Conservation (phyloP, 2,113 vertebrate genomes). For the Cyphomyrus plagiostoma region DNA sequence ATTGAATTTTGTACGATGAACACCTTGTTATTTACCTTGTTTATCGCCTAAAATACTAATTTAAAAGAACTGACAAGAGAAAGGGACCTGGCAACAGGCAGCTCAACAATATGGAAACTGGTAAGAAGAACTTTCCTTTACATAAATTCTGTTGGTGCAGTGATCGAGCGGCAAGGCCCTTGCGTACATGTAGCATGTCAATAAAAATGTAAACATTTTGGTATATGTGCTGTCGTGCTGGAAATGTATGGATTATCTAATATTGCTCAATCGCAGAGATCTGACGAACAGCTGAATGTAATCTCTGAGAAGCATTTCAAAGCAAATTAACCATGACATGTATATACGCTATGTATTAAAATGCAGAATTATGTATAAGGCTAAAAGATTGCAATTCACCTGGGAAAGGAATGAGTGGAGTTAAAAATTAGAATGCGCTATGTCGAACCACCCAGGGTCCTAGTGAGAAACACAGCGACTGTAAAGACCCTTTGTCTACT, state of each 20-base stretch:
- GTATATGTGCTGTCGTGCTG: not conserved
- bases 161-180: not conserved
- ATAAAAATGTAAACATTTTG: not conserved
- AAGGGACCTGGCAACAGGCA: not conserved
- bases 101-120: conserved; percentile 59
- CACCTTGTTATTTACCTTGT: conserved; percentile 39
- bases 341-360: no score
- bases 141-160: not conserved
- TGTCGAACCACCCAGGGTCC: not conserved
- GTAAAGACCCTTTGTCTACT: no score
- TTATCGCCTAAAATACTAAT: conserved; percentile 39
- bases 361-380: not conserved
- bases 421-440: not conserved
- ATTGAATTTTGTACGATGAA: conserved; percentile 40
- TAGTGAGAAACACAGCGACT: not conserved
- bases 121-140: conserved; percentile 41
- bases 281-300: not conserved
- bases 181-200: not conserved
- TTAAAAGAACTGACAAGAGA: conserved; percentile 33
- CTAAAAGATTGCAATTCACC: not conserved
- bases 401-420: not conserved
- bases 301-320: not conserved
- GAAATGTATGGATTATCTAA: not conserved
- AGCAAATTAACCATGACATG: not conserved
- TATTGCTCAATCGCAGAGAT: not conserved